phyloP scores from a whole-genome alignment of 2,888 invertebrate genomes.

The Gasteruption jaculator region DNA sequence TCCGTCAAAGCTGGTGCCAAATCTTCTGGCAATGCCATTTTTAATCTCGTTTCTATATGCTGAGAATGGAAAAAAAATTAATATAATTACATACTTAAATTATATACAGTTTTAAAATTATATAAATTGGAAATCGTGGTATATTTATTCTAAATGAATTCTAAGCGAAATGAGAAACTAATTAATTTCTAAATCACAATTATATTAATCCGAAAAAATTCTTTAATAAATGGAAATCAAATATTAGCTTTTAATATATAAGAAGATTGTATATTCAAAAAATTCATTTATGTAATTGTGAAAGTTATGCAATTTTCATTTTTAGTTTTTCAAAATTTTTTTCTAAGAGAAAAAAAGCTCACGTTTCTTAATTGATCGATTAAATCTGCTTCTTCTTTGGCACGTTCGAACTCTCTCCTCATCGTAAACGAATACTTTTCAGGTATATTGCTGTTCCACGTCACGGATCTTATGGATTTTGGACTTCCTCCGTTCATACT shows the following conservation, averaged over 20 bases:
- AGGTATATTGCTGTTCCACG: slow-evolving; percentile 70
- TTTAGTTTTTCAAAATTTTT: not conserved
- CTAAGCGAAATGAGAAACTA: not conserved
- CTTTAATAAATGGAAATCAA: slow-evolving; percentile 8
- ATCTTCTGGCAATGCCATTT: slow-evolving; percentile 84
- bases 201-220: not conserved
- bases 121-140: too few relatives aligned
- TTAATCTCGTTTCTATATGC: slow-evolving; percentile 86
- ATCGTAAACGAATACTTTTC: slow-evolving; percentile 87
- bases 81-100: too few relatives aligned
- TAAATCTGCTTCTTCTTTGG: slow-evolving; percentile 82
- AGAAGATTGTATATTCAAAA: not conserved
- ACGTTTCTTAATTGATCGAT: slow-evolving; percentile 80
- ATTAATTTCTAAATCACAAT: slow-evolving; percentile 6
- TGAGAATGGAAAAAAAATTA: slow-evolving; percentile 51
- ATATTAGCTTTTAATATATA: not conserved
- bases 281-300: slow-evolving; percentile 1
- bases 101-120: too few relatives aligned
- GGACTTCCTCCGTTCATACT: slow-evolving; percentile 42
- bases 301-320: not conserved
- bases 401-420: slow-evolving; percentile 86
- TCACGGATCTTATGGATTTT: slow-evolving; percentile 55
- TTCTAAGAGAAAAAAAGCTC: slow-evolving; percentile 42
- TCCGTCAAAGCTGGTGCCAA: slow-evolving; percentile 81
- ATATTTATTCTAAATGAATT: slow-evolving; percentile 4